These are phyloP conservation scores for Furcifer pardalis DNA, from an alignment of 2,797 vertebrate genomes.

Conservation along the genomic window DNA sequence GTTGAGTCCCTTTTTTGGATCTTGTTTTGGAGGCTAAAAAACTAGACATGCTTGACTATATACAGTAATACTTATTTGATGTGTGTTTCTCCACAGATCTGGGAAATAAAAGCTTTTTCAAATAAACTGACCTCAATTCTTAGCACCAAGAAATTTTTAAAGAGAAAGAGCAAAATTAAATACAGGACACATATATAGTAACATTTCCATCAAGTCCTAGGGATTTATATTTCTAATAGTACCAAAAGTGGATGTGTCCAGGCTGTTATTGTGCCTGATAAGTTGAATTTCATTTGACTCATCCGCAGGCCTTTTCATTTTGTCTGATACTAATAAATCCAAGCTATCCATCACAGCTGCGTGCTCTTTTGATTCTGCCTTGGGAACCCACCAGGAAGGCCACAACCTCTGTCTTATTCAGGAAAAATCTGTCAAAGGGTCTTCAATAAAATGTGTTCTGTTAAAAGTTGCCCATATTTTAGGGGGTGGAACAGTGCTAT, in stretches of 20 bases:
- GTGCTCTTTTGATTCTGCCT: not conserved
- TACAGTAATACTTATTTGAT: not conserved
- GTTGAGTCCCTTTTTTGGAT: too few species aligned
- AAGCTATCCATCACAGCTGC: conserved; percentile 21
- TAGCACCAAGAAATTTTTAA: not conserved
- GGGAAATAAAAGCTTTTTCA: conserved; percentile 4
- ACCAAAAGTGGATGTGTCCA: conserved; percentile 15
- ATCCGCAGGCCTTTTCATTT: conserved; percentile 24
- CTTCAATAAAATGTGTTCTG: not conserved
- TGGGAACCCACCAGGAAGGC: not conserved
- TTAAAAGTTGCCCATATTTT: conserved; percentile 1
- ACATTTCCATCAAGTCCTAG: conserved; percentile 23
- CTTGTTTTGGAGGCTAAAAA: too few species aligned
- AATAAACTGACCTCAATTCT: not conserved
- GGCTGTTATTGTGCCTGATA: conserved; percentile 11
- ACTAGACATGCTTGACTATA: too few species aligned
- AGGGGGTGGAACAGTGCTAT: not conserved
- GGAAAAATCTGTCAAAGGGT: not conserved
- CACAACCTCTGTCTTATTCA: not conserved
- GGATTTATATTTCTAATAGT: conserved; percentile 8
- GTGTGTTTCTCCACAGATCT: not conserved
- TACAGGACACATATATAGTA: not conserved
- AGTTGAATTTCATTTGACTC: conserved; percentile 2
- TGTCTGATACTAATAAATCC: conserved; percentile 15
- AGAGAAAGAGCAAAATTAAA: not conserved